A percentile compares a stretch with the other conserved stretches of the same genome.
phyloP scores from a whole-genome alignment of 2,797 vertebrate genomes.

The Netta rufina region DNA sequence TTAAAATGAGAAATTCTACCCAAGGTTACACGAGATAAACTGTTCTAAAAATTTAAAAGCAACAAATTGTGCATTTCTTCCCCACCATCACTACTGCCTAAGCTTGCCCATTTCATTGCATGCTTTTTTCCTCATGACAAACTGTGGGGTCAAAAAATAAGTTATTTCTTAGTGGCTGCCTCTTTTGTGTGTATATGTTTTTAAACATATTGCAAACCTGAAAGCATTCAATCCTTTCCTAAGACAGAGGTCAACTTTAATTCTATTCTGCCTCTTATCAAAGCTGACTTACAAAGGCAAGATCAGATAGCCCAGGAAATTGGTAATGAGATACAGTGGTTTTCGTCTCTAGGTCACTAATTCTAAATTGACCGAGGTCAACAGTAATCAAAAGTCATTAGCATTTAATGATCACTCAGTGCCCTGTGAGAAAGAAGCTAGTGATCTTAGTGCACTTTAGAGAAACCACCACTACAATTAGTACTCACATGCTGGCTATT shows the following conservation, averaged over 20 bases:
- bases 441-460: slow-evolving; percentile 24
- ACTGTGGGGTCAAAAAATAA: background rate
- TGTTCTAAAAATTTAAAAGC: background rate
- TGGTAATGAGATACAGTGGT: slow-evolving; percentile 71
- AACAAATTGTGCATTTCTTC: background rate
- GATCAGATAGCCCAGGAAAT: slow-evolving; percentile 67
- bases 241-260: slow-evolving; percentile 61
- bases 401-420: slow-evolving; percentile 64
- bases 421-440: slow-evolving; percentile 53
- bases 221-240: slow-evolving; percentile 22
- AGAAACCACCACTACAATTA: slow-evolving; percentile 36
- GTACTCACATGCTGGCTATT: slow-evolving; percentile 7
- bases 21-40: background rate
- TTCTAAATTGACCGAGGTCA: slow-evolving; percentile 72
- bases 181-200: background rate
- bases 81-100: background rate
- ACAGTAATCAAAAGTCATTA: slow-evolving; percentile 73
- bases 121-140: background rate
- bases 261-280: slow-evolving; percentile 46
- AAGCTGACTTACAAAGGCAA: slow-evolving; percentile 49
- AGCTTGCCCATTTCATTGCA: background rate
- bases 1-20: background rate
- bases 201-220: slow-evolving; percentile 43
- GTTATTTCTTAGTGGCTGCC: background rate
- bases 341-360: slow-evolving; percentile 66